These are phyloP conservation scores for Hanleya hanleyi DNA, from an alignment of 2,888 invertebrate species.

Conservation along the genomic window DNA sequence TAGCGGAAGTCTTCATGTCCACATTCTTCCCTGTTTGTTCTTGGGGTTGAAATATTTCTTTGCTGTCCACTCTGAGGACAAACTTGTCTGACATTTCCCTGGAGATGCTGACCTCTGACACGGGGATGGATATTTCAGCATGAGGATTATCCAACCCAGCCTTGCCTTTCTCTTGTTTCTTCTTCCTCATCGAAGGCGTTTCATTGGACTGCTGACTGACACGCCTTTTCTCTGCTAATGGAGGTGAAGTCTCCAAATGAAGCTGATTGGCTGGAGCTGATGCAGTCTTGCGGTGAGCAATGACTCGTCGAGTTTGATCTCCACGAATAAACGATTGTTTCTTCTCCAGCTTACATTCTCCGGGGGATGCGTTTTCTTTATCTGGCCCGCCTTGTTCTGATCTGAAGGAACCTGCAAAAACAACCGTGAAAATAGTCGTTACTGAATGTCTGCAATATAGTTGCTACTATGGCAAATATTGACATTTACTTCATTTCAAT, in stretches of 20 bases:
- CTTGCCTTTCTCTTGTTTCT: background rate
- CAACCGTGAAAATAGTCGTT: too few species aligned
- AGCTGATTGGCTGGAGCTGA: conserved; percentile 52
- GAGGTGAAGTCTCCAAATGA: background rate
- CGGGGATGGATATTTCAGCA: background rate
- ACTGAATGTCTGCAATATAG: too few species aligned
- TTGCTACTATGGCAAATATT: too few species aligned
- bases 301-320: conserved; percentile 56
- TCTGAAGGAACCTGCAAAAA: conserved; percentile 1
- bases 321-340: conserved; percentile 58
- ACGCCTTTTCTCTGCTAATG: background rate
- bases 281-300: conserved; percentile 56
- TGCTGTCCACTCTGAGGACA: conserved; percentile 3
- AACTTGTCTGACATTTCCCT: background rate
- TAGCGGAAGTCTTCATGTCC: background rate
- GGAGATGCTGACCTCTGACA: background rate
- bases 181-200: background rate
- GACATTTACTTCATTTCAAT: too few species aligned
- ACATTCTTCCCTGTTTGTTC: background rate
- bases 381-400: background rate
- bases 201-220: background rate
- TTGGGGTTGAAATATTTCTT: background rate
- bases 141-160: background rate
- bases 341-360: conserved; percentile 27
- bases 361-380: background rate